Evolutionary conservation across 2,113 vertebrate species (phyloP).

Genomic region (Callionymus lyra): DNA sequence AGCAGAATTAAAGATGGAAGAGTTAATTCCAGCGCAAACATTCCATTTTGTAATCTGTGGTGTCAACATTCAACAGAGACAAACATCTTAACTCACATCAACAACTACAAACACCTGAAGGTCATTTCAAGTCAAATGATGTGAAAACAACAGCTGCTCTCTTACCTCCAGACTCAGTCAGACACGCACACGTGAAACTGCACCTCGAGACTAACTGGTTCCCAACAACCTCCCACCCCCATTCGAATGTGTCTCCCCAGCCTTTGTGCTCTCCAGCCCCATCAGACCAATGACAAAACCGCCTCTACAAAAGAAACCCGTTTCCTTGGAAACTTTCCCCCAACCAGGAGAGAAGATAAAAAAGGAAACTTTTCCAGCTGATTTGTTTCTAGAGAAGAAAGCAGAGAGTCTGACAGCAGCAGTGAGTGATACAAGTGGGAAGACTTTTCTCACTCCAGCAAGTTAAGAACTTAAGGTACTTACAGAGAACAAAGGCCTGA

Average conservation of each 20-base stretch:
- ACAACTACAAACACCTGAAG: constrained; percentile 1
- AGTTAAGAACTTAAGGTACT: too few relatives aligned
- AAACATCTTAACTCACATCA: constrained; percentile 1
- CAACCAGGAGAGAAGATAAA: constrained; percentile 35
- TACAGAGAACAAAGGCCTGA: too few relatives aligned
- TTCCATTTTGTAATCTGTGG: too few relatives aligned
- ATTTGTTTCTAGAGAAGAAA: constrained; percentile 70
- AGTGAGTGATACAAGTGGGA: constrained; percentile 21
- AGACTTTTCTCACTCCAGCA: too few relatives aligned
- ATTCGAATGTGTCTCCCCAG: constrained; percentile 51
- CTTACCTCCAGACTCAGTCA: constrained; percentile 54
- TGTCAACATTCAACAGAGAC: too few relatives aligned
- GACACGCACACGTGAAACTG: constrained; percentile 38
- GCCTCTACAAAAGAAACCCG: constrained; percentile 80
- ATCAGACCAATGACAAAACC: constrained; percentile 76
- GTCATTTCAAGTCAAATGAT: constrained; percentile 12
- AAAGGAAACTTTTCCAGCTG: constrained; percentile 54
- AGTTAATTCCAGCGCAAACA: too few relatives aligned
- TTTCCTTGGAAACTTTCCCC: constrained; percentile 84
- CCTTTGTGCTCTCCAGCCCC: constrained; percentile 72
- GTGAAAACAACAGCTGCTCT: constrained; percentile 3
- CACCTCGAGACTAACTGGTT: constrained; percentile 39
- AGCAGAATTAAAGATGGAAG: not conserved
- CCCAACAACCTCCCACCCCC: constrained; percentile 32
- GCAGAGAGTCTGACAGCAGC: constrained; percentile 32